These are phyloP conservation scores for Caracal caracal DNA, from an alignment of 2,113 vertebrate species.

Conservation along the genomic window DNA sequence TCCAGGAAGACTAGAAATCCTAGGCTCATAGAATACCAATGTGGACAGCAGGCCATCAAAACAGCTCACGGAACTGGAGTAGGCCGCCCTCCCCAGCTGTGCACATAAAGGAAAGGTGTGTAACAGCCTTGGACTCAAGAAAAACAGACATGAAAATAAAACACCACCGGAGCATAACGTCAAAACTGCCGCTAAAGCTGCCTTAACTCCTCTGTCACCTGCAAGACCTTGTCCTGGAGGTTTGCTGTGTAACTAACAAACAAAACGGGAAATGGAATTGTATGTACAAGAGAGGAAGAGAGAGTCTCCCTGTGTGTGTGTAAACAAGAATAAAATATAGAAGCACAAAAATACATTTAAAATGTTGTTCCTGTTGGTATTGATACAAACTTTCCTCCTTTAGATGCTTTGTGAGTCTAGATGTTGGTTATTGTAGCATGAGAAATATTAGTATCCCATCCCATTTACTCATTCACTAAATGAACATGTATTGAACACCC, in stretches of 20 bases:
- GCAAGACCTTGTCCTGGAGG: neutral
- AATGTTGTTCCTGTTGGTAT: neutral
- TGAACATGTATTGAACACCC: neutral
- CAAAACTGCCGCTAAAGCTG: neutral
- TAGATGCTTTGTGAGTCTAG: neutral
- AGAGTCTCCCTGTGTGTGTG: neutral
- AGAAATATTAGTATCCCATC: neutral
- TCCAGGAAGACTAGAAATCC: conserved; percentile 26
- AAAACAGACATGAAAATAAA: conserved; percentile 24
- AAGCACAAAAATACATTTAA: neutral
- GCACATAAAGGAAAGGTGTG: neutral
- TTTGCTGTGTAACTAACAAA: neutral
- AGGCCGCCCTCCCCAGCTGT: neutral
- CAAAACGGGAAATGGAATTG: neutral
- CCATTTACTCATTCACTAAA: neutral
- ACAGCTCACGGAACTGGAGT: neutral
- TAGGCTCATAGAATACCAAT: neutral
- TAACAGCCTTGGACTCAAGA: neutral
- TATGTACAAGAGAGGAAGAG: neutral
- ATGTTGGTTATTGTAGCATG: neutral
- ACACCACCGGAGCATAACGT: neutral
- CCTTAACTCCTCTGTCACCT: neutral
- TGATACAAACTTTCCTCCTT: neutral
- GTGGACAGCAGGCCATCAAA: conserved; percentile 8
- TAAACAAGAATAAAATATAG: neutral